Percentiles rank a stretch among this genome's conserved stretches.
Conservation (phyloP, 2,797 vertebrate species). For the Labeo calbasu region DNA sequence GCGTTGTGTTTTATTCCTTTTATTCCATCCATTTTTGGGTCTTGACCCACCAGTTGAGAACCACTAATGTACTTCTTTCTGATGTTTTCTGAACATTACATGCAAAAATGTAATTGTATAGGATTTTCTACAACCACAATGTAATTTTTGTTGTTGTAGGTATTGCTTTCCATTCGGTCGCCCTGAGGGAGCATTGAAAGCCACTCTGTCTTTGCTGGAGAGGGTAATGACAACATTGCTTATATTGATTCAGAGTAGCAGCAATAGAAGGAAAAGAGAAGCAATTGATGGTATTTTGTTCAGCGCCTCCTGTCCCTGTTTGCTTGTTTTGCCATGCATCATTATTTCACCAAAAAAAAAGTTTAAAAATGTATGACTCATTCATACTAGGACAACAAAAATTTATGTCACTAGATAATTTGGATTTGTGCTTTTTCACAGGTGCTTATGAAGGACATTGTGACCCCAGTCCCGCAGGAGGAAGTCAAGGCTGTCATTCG, state of each 20-base stretch:
- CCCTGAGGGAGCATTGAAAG: constrained; percentile 98
- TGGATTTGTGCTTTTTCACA: constrained; percentile 55
- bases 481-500: constrained; percentile 99
- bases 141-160: constrained; percentile 71
- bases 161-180: constrained; percentile 99
- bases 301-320: constrained; percentile 17
- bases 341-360: neutral
- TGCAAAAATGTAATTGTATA: constrained; percentile 18
- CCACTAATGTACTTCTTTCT: neutral
- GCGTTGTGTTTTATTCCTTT: neutral
- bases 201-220: constrained; percentile 96
- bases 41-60: neutral
- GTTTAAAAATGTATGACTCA: neutral
- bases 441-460: constrained; percentile 99
- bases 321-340: constrained; percentile 6
- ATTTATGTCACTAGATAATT: neutral
- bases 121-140: constrained; percentile 9
- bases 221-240: constrained; percentile 83
- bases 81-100: constrained; percentile 16
- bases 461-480: constrained; percentile 96
- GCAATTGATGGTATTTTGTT: constrained; percentile 35
- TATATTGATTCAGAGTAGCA: constrained; percentile 36
- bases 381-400: neutral
- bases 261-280: constrained; percentile 36
- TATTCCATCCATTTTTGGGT: neutral